Percentiles rank a stretch among this genome's conserved stretches.
Conservation (phyloP, 2,888 invertebrate species). For the Drosophila ustulata region DNA sequence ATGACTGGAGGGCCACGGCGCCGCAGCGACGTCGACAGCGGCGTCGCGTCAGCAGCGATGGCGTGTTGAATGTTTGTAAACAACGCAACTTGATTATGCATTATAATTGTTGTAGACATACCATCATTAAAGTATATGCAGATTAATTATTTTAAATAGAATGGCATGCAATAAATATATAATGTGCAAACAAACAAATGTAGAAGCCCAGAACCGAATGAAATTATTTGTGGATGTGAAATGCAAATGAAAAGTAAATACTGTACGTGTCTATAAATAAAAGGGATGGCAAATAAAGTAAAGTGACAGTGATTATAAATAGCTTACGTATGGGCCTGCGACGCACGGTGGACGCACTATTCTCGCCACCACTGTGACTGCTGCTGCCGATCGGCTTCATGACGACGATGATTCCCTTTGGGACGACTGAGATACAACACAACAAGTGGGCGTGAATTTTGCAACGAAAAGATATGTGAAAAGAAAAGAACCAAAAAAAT, state of each 20-base stretch:
- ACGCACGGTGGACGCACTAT: conserved; percentile 72
- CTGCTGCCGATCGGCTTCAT: conserved; percentile 64
- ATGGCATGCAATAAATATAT: conserved; percentile 49
- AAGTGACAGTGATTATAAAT: conserved; percentile 60
- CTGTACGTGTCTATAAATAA: conserved; percentile 43
- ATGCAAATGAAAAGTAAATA: conserved; percentile 8
- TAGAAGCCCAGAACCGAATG: conserved; percentile 8
- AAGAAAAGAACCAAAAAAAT: conserved; percentile 64
- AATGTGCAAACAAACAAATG: conserved; percentile 25
- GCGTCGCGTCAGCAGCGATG: conserved; percentile 1
- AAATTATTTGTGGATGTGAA: conserved; percentile 12
- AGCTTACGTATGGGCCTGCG: conserved; percentile 80
- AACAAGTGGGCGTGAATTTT: conserved; percentile 65
- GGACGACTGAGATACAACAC: conserved; percentile 39
- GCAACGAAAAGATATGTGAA: conserved; percentile 39
- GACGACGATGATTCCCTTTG: conserved; percentile 51
- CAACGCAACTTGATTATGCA: conserved; percentile 26
- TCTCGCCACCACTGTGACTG: conserved; percentile 66
- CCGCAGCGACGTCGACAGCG: background rate
- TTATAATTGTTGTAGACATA: conserved; percentile 14
- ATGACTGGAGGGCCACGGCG: conserved; percentile 43
- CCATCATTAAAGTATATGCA: conserved; percentile 5
- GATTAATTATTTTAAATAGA: conserved; percentile 20
- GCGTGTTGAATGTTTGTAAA: conserved; percentile 41
- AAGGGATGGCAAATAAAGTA: conserved; percentile 22